phyloP scores from a whole-genome alignment of 2,888 invertebrate genomes.

The Drepana falcataria region DNA sequence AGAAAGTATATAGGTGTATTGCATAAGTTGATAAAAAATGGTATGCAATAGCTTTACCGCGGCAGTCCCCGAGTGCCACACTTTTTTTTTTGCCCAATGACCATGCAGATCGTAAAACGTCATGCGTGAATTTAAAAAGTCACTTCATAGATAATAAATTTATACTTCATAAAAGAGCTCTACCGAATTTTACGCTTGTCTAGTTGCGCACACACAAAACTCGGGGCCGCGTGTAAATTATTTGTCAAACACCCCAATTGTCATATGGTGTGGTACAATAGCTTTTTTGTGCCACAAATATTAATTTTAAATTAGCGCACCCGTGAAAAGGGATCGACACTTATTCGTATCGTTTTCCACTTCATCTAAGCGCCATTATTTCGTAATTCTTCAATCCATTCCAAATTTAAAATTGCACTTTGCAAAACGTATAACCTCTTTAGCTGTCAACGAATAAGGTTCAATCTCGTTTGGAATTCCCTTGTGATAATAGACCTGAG shows the following conservation, averaged over 20 bases:
- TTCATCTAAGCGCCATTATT: slow-evolving; percentile 66
- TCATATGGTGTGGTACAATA: slow-evolving; percentile 15
- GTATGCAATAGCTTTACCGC: too few relatives aligned
- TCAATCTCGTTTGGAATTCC: slow-evolving; percentile 16
- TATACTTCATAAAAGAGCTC: background rate
- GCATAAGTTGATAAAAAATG: too few relatives aligned
- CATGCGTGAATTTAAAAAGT: background rate
- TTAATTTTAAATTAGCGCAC: slow-evolving; percentile 71
- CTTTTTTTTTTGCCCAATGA: too few relatives aligned
- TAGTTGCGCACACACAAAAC: slow-evolving; percentile 24
- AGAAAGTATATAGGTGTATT: too few relatives aligned
- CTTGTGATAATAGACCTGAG: slow-evolving; percentile 24
- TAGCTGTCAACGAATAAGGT: slow-evolving; percentile 13
- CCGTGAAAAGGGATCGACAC: slow-evolving; percentile 73
- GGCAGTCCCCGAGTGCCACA: too few relatives aligned
- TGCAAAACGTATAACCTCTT: slow-evolving; percentile 6
- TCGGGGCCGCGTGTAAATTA: slow-evolving; percentile 42
- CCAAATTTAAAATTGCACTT: slow-evolving; percentile 18
- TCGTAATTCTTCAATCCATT: slow-evolving; percentile 29
- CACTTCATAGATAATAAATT: background rate
- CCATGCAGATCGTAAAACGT: too few relatives aligned
- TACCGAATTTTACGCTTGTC: slow-evolving; percentile 39
- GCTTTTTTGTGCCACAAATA: slow-evolving; percentile 47
- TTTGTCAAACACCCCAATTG: slow-evolving; percentile 39
- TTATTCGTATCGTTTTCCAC: slow-evolving; percentile 70